Evolutionary conservation across 2,888 invertebrate genomes (phyloP).

Genomic region (Melieria omissa): DNA sequence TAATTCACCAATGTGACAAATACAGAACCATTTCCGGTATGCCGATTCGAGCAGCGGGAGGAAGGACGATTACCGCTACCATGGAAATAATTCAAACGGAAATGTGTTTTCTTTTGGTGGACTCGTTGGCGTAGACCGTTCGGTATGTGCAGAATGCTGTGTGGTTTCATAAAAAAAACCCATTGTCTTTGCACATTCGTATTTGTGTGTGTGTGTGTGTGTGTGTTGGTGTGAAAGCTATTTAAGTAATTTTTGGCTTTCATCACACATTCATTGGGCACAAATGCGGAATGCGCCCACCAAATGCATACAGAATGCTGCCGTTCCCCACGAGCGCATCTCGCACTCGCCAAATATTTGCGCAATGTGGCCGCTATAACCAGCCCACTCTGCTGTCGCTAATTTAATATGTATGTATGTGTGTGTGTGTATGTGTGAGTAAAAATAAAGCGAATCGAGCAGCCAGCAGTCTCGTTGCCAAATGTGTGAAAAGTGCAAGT

Average conservation of each 20-base stretch:
- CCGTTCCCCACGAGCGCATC: neutral
- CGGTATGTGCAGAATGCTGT: too few relatives aligned
- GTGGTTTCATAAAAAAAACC: too few relatives aligned
- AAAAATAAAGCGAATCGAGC: slow-evolving; percentile 10
- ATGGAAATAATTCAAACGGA: slow-evolving; percentile 15
- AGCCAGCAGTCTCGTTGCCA: slow-evolving; percentile 15
- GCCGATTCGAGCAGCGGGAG: neutral
- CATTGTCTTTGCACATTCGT: too few relatives aligned
- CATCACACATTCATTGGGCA: slow-evolving; percentile 4
- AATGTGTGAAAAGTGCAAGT: slow-evolving; percentile 6
- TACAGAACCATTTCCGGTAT: slow-evolving; percentile 22
- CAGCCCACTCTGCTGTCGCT: neutral
- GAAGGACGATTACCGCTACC: neutral
- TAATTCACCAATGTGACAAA: slow-evolving; percentile 28
- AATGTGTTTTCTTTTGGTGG: slow-evolving; percentile 20
- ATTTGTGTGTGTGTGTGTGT: neutral
- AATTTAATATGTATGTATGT: slow-evolving; percentile 14
- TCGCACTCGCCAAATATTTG: slow-evolving; percentile 30
- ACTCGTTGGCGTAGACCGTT: neutral
- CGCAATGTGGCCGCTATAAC: slow-evolving; percentile 1
- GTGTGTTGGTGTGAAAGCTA: slow-evolving; percentile 1
- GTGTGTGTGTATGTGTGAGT: neutral
- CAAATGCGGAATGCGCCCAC: neutral
- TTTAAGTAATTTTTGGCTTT: slow-evolving; percentile 28
- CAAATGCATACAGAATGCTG: neutral